A percentile compares a stretch with the other conserved stretches of the same genome.
Conservation (phyloP, 2,888 invertebrate species). For the Calameuta filiformis region DNA sequence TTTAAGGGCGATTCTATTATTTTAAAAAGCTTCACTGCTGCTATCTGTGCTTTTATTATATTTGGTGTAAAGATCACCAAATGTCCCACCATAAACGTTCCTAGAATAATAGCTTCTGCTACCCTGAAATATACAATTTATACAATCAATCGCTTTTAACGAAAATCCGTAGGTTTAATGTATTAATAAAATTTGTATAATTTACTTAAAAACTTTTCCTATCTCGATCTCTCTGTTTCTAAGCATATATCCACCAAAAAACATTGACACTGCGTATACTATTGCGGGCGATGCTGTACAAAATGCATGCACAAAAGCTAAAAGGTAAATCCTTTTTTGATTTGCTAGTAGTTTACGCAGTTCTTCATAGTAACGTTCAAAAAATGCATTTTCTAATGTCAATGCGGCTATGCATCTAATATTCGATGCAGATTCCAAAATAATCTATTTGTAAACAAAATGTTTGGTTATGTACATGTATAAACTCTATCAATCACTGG, state of each 20-base stretch:
- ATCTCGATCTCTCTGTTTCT: conserved; percentile 45
- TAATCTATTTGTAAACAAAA: conserved; percentile 13
- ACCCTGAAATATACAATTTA: conserved; percentile 40
- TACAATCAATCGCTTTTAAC: too few species aligned
- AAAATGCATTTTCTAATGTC: conserved; percentile 22
- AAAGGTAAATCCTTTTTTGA: conserved; percentile 32
- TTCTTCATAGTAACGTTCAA: conserved; percentile 18
- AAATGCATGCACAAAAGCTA: conserved; percentile 58
- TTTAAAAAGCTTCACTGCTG: conserved; percentile 17
- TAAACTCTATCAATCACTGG: too few species aligned
- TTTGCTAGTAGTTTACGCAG: conserved; percentile 11
- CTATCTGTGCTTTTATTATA: conserved; percentile 15
- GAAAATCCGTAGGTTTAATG: too few species aligned
- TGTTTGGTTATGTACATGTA: too few species aligned
- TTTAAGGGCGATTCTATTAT: conserved; percentile 12
- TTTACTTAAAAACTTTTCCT: conserved; percentile 59
- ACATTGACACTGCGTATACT: conserved; percentile 57
- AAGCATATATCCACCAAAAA: conserved; percentile 58
- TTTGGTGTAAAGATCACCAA: conserved; percentile 22
- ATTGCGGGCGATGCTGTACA: conserved; percentile 58
- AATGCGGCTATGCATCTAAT: conserved; percentile 22
- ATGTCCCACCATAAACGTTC: conserved; percentile 56
- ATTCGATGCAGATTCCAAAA: conserved; percentile 21
- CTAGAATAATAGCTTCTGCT: conserved; percentile 59
- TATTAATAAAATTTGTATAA: background rate